Evolutionary conservation across 2,113 vertebrate genomes (phyloP).

Genomic region (Malurus alboscapulatus): DNA sequence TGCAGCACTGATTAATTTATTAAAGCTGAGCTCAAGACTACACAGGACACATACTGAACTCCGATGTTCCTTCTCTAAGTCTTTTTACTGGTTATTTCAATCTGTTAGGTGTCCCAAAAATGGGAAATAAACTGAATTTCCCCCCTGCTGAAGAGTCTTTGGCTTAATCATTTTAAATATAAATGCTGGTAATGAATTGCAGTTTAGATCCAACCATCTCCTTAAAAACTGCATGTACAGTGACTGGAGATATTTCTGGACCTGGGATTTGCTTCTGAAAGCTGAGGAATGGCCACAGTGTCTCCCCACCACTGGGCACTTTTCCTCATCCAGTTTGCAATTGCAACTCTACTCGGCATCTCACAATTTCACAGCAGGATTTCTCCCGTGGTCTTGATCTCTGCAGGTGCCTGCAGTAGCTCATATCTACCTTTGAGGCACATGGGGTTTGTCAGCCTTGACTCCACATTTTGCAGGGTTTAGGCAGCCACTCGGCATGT

Average conservation of each 20-base stretch:
- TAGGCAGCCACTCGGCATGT: neutral
- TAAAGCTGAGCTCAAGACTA: neutral
- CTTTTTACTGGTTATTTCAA: neutral
- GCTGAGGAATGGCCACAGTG: neutral
- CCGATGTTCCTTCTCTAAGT: neutral
- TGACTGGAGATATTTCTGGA: neutral
- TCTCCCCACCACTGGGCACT: neutral
- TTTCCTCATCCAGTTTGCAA: neutral
- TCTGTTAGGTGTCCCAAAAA: neutral
- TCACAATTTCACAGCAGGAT: neutral
- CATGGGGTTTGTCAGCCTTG: neutral
- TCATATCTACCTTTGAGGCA: neutral
- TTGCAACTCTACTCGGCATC: neutral
- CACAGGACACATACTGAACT: neutral
- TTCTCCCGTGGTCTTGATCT: neutral
- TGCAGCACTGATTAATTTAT: neutral
- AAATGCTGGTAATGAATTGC: neutral
- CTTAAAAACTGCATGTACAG: neutral
- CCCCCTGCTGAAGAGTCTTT: neutral
- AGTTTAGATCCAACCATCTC: neutral
- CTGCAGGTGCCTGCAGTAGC: neutral
- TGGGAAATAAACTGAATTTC: neutral
- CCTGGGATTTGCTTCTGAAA: neutral
- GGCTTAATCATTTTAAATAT: neutral
- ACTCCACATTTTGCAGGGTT: neutral